A percentile compares a stretch with the other conserved stretches of the same genome.
Evolutionary conservation across 2,113 vertebrate genomes (phyloP).

Genomic region (Nesoenas mayeri): DNA sequence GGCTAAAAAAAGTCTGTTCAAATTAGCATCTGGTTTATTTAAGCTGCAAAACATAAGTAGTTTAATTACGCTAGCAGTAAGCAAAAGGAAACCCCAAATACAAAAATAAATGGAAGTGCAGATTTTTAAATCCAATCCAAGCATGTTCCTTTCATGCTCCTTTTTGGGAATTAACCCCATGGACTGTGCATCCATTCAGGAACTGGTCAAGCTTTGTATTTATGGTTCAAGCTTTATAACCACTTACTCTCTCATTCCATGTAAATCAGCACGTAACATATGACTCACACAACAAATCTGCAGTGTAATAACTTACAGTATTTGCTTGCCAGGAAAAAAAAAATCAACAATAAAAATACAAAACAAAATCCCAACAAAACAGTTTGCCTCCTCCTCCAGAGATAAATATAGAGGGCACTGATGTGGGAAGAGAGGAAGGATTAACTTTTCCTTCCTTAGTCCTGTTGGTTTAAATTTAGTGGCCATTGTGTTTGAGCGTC

Average conservation of each 20-base stretch:
- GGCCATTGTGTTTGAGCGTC: not conserved
- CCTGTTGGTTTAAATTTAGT: not conserved
- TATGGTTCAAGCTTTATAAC: not conserved
- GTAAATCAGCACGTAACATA: not conserved
- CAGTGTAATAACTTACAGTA: not conserved
- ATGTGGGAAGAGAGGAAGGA: not conserved
- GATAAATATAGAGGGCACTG: not conserved
- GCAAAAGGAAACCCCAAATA: slow-evolving; percentile 26
- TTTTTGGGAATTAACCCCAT: not conserved
- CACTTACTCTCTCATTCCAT: not conserved
- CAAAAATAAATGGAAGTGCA: not conserved
- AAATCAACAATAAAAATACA: not conserved
- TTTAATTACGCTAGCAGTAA: not conserved
- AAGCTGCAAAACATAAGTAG: not conserved
- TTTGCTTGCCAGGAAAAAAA: not conserved
- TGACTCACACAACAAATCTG: not conserved
- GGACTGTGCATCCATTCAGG: not conserved
- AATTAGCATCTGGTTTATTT: not conserved
- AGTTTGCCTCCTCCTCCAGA: not conserved
- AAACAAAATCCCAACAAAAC: not conserved
- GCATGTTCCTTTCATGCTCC: not conserved
- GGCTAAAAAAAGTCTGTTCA: not conserved
- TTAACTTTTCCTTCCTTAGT: not conserved
- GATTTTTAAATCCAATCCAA: not conserved
- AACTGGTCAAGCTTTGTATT: not conserved